Evolutionary conservation across 30 jellyfish, hydroid and myxozoan genomes (phyloP).

Genomic region (Hydractinia echinata): DNA sequence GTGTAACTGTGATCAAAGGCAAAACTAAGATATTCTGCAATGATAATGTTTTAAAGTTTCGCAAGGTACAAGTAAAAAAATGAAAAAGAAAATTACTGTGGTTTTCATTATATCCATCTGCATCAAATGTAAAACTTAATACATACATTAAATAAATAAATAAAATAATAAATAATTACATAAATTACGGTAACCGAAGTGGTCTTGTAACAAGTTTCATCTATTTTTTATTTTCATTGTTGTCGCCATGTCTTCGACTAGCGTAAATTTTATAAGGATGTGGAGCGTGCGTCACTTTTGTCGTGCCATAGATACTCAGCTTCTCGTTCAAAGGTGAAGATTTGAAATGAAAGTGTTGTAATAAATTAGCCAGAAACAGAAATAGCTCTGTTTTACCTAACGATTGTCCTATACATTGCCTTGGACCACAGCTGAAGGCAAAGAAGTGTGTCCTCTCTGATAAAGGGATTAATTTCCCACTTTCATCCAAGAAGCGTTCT

Average conservation of each 20-base stretch:
- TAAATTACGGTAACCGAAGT: too few relatives aligned
- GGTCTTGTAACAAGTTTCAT: not conserved
- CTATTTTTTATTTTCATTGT: not conserved
- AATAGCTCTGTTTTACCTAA: slow-evolving; percentile 14
- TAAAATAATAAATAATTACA: too few relatives aligned
- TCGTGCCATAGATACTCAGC: slow-evolving; percentile 1
- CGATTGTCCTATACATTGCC: slow-evolving; percentile 17
- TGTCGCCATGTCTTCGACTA: not conserved
- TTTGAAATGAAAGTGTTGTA: not conserved
- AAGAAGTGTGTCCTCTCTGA: not conserved
- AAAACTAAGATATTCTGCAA: too few relatives aligned
- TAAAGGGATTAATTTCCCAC: not conserved
- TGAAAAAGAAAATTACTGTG: too few relatives aligned
- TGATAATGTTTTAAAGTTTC: too few relatives aligned
- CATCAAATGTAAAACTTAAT: too few relatives aligned
- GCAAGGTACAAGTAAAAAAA: too few relatives aligned
- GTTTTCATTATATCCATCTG: too few relatives aligned
- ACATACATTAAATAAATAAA: too few relatives aligned
- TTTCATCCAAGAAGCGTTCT: slow-evolving; percentile 3
- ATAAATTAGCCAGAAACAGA: slow-evolving; percentile 6
- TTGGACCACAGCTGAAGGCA: slow-evolving; percentile 21
- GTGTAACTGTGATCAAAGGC: too few relatives aligned
- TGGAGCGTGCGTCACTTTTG: slow-evolving; percentile 30
- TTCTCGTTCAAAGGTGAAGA: not conserved
- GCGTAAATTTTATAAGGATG: slow-evolving; percentile 1